phyloP scores from a whole-genome alignment of 2,113 vertebrate genomes.

The Mystacornis crossleyi region DNA sequence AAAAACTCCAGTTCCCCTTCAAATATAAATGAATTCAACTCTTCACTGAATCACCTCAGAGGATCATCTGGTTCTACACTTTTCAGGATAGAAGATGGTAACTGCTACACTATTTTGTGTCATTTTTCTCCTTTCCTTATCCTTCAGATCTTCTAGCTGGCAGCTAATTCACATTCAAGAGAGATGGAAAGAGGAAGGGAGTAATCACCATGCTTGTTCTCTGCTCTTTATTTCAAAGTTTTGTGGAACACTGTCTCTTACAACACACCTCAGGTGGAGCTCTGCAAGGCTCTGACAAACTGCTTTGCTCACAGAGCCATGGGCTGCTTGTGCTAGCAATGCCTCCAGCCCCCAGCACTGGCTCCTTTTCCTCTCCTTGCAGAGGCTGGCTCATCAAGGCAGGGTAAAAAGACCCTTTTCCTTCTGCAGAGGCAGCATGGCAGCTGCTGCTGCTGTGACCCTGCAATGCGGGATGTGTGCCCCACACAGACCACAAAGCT shows the following conservation, averaged over 20 bases:
- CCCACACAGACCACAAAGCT: fast-evolving
- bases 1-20: background rate
- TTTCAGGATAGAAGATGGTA: background rate
- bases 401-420: background rate
- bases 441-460: fast-evolving
- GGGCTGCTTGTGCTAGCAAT: background rate
- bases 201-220: background rate
- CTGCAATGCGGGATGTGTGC: fast-evolving
- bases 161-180: background rate
- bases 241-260: background rate
- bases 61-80: background rate
- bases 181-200: background rate
- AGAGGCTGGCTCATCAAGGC: background rate
- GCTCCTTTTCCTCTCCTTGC: background rate
- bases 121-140: background rate
- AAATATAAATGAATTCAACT: background rate
- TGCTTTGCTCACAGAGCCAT: background rate
- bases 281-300: background rate
- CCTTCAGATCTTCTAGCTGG: background rate
- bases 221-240: background rate
- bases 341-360: fast-evolving
- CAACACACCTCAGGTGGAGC: background rate
- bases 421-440: background rate
- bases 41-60: background rate
- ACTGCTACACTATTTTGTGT: background rate